phyloP scores from a whole-genome alignment of 2,113 vertebrate genomes.

The Oreochromis tanganicae region DNA sequence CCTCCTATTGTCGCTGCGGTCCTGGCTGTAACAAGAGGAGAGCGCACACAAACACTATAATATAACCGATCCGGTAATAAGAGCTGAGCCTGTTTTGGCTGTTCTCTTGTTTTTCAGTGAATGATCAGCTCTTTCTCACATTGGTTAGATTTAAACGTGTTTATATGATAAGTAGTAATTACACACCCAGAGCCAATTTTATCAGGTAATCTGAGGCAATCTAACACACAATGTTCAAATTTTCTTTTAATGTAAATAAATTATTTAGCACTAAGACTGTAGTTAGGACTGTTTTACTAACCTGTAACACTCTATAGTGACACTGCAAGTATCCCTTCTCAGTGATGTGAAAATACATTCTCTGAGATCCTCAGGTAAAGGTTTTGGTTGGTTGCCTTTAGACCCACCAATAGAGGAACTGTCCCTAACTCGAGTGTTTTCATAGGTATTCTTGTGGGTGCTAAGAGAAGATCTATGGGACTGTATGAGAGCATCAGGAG shows the following conservation, averaged over 20 bases:
- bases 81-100: not conserved
- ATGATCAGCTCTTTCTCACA: not conserved
- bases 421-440: not conserved
- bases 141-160: not conserved
- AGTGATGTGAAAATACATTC: not conserved
- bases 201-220: not conserved
- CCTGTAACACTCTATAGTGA: not conserved
- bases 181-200: not conserved
- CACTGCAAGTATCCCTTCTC: not conserved
- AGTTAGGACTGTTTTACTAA: not conserved
- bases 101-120: not conserved
- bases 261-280: not conserved
- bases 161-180: not conserved
- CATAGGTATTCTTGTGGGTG: not conserved
- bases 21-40: conserved; percentile 34
- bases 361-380: not conserved
- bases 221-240: not conserved
- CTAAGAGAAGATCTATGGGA: not conserved
- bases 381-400: not conserved
- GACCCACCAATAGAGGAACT: not conserved
- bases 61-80: conserved; percentile 20
- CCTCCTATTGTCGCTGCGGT: conserved; percentile 14
- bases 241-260: not conserved
- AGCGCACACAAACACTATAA: not conserved
- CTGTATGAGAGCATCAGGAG: not conserved